These are phyloP conservation scores for Sipha maydis DNA, from an alignment of 2,888 invertebrate genomes.

Conservation along the genomic window DNA sequence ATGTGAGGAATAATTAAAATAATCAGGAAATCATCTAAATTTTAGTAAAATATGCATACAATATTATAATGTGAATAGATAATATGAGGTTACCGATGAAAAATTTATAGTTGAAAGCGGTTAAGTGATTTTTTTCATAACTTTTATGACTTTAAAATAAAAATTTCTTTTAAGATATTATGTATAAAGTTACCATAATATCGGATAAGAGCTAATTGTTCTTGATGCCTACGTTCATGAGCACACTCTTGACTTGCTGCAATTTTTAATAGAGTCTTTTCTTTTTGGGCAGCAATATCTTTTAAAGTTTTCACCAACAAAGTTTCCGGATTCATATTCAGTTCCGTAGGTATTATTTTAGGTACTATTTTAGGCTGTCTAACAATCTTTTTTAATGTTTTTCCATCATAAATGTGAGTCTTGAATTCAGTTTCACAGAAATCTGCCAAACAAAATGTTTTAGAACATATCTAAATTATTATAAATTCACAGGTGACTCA, in stretches of 20 bases:
- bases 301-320: constrained; percentile 32
- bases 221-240: constrained; percentile 52
- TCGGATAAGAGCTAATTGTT: constrained; percentile 41
- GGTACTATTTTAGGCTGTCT: constrained; percentile 1
- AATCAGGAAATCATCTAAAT: too few species aligned
- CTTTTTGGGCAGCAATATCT: constrained; percentile 46
- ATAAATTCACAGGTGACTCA: neutral
- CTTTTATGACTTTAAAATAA: neutral
- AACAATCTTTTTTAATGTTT: constrained; percentile 8
- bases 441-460: constrained; percentile 1
- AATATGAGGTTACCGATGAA: neutral
- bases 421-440: constrained; percentile 32
- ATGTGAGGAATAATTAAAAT: too few species aligned
- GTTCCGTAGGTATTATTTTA: constrained; percentile 4
- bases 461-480: neutral
- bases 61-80: too few species aligned
- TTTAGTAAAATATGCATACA: too few species aligned
- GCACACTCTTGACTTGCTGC: constrained; percentile 41
- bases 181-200: constrained; percentile 37
- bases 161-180: neutral
- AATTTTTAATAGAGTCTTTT: constrained; percentile 48
- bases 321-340: constrained; percentile 23
- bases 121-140: too few species aligned
- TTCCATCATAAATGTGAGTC: neutral
- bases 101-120: neutral